Base-by-base conservation (phyloP, 2,797 vertebrate genomes). In the Anas bahamensis region DNA sequence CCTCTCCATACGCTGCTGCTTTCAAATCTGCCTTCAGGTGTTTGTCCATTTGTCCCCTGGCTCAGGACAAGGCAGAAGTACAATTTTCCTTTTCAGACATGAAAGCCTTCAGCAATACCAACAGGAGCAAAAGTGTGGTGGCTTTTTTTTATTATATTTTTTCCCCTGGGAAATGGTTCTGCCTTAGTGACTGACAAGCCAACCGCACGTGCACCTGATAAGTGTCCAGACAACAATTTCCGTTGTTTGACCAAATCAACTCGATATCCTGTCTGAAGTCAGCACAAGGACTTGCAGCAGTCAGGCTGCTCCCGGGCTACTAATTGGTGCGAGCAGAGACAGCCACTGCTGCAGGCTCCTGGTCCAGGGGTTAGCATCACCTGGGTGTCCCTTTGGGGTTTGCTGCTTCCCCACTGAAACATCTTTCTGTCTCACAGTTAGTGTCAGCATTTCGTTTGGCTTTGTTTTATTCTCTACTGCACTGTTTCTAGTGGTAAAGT, bases 141-240 rank as follows among this genome's bases (percentile, higher is more conserved):
- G n/a, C 24, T 52, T 50, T 50, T 14, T 53, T 64, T 64, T 37
- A 44, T 44, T 44, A 44, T 44, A 15, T 50, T 52, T 55, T 56
- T 35, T 46, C 55, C n/a, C 17, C 22, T 18, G 28, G 56, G 56
- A 69, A 68, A 39, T 37, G 37, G 8, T 81, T 88, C 44, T 91
- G 63, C 28, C 26, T 37, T 65, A 22, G 46, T 35, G 61, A 50
- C 56, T 14, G 33, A 29, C 4, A 28, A 41, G 13, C 39, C 4
- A 55, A 86, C 37, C 2, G 6, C 11, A 13, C 0, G 0, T 18
- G 48, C 53, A 22, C n/a, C 41, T 50, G 33, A 2, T 9, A 15
- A 31, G 68, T 1, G 31, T 19, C 28, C 5, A 3, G 48, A 22
- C 39, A 68, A 6, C 23, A 39, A 4, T 18, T 70, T 28, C 71